Percentiles rank a stretch among this genome's conserved stretches.
Conservation (phyloP, 2,113 vertebrate species). For the Alethe diademata region DNA sequence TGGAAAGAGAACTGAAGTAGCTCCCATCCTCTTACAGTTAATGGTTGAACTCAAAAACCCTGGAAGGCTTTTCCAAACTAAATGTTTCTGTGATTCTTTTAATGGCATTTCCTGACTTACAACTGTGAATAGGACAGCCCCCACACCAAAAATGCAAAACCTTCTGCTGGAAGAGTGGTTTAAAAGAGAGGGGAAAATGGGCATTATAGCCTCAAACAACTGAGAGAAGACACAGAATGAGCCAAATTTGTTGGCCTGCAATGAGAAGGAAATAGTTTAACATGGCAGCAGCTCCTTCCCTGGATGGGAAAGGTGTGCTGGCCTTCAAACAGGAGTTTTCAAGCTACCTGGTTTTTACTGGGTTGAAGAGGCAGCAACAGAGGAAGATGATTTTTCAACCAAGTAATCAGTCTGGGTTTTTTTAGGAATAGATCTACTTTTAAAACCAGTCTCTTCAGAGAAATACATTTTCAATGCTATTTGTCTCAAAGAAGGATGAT, state of each 20-base stretch:
- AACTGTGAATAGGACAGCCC: fast-evolving
- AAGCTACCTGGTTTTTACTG: background rate
- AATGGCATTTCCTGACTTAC: background rate
- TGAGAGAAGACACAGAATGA: background rate
- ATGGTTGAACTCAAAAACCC: background rate
- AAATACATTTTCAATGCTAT: background rate
- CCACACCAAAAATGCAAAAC: background rate
- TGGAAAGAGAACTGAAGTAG: background rate
- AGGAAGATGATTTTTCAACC: background rate
- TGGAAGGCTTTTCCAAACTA: background rate
- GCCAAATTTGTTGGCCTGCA: background rate
- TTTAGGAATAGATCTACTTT: background rate
- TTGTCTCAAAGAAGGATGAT: background rate
- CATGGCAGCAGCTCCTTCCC: background rate
- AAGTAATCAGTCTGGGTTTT: background rate
- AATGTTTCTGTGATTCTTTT: background rate
- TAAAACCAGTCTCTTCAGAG: background rate
- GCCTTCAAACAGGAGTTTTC: background rate
- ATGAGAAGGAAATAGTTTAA: background rate
- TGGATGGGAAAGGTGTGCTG: background rate
- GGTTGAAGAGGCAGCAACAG: background rate
- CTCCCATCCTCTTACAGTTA: background rate
- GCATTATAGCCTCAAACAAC: background rate
- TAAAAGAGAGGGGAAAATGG: background rate
- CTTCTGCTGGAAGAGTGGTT: background rate